Percentiles rank a stretch among this genome's conserved stretches.
Conservation (phyloP, 2,113 vertebrate genomes). For the Mus spicilegus region DNA sequence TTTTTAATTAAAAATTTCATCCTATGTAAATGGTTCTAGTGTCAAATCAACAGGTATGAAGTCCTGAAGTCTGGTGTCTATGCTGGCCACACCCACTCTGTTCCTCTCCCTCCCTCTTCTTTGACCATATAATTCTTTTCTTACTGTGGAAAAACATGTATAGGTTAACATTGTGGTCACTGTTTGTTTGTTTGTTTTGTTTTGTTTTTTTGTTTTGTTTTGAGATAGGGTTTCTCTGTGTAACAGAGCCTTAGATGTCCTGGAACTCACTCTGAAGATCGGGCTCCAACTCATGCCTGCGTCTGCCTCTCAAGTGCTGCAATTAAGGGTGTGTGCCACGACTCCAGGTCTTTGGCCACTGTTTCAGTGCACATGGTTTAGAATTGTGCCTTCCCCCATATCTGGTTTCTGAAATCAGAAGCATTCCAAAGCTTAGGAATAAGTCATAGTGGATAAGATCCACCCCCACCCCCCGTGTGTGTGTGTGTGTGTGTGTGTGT, state of each 20-base stretch:
- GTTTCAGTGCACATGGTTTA: neutral
- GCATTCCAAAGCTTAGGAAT: neutral
- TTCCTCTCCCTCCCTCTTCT: neutral
- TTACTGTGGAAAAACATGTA: neutral
- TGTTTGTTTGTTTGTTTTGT: neutral
- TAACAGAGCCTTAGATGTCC: neutral
- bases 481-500: neutral
- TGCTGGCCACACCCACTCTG: neutral
- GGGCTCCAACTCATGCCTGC: too few relatives aligned
- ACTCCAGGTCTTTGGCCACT: neutral
- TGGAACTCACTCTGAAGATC: too few relatives aligned
- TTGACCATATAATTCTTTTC: neutral
- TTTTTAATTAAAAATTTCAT: neutral
- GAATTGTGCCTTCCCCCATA: neutral
- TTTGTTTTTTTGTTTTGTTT: neutral
- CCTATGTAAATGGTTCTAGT: neutral
- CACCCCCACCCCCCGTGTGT: too few relatives aligned
- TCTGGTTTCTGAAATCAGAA: neutral
- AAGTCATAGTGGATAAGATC: neutral
- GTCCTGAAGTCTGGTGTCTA: neutral
- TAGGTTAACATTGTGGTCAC: neutral
- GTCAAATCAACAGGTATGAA: constrained; percentile 8
- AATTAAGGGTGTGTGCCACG: too few relatives aligned
- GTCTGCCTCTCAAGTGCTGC: too few relatives aligned
- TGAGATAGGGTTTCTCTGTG: too few relatives aligned